Evolutionary conservation across 2,797 vertebrate genomes (phyloP).

Genomic region (Micromesistius poutassou): DNA sequence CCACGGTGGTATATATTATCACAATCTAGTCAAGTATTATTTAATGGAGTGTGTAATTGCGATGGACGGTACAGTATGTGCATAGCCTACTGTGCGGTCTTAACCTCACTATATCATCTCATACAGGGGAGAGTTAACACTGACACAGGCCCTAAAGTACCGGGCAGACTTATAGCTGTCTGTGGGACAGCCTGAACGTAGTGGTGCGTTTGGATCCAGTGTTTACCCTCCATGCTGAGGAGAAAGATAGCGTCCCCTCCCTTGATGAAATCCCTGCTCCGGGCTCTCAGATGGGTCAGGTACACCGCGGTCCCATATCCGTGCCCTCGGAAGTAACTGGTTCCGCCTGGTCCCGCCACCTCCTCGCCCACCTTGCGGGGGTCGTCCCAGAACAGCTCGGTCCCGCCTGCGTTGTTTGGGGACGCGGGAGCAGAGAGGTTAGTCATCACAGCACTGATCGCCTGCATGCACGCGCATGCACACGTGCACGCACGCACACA

Average conservation of each 20-base stretch:
- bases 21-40: background rate
- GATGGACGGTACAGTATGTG: too few species aligned
- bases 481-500: too few species aligned
- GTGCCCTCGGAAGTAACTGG: constrained; percentile 72
- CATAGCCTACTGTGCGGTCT: too few species aligned
- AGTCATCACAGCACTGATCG: background rate
- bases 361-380: constrained; percentile 78
- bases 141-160: too few species aligned
- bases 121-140: background rate
- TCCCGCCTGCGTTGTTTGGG: constrained; percentile 34
- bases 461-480: background rate
- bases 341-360: constrained; percentile 74
- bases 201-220: background rate
- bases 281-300: constrained; percentile 80
- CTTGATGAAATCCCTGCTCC: constrained; percentile 86
- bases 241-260: constrained; percentile 82
- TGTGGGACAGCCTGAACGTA: background rate
- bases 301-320: constrained; percentile 71
- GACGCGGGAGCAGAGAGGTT: background rate
- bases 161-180: background rate
- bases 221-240: constrained; percentile 84
- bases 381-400: constrained; percentile 77
- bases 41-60: too few species aligned
- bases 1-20: too few species aligned
- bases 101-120: background rate